phyloP scores from a whole-genome alignment of 2,888 invertebrate species.

The Agonum fuliginosum region DNA sequence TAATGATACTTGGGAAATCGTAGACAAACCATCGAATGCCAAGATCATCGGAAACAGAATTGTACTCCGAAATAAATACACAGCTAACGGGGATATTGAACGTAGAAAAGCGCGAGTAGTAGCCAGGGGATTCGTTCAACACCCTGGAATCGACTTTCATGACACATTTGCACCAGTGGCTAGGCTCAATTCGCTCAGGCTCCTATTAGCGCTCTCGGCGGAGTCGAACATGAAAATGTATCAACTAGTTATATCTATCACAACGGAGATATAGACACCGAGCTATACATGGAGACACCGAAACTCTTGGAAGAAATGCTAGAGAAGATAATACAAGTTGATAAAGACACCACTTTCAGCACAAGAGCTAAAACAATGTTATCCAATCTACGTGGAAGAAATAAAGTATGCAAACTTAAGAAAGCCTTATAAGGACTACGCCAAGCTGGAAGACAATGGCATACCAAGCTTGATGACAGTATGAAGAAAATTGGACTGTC shows the following conservation, averaged over 20 bases:
- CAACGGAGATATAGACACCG: slow-evolving; percentile 59
- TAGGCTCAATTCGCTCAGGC: slow-evolving; percentile 25
- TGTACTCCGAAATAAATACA: slow-evolving; percentile 35
- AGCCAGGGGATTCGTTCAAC: slow-evolving; percentile 50
- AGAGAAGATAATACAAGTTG: slow-evolving; percentile 14
- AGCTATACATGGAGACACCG: slow-evolving; percentile 61
- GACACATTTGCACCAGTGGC: slow-evolving; percentile 54
- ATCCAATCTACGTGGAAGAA: slow-evolving; percentile 10
- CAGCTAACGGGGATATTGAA: slow-evolving; percentile 36
- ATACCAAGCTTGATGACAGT: slow-evolving; percentile 60
- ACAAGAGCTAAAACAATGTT: slow-evolving; percentile 41
- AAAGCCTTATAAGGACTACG: slow-evolving; percentile 64
- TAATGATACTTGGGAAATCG: slow-evolving; percentile 57
- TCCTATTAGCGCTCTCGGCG: slow-evolving; percentile 35
- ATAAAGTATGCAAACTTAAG: slow-evolving; percentile 62
- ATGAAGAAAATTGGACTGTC: slow-evolving; percentile 60
- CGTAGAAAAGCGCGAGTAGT: slow-evolving; percentile 51
- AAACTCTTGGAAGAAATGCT: slow-evolving; percentile 54
- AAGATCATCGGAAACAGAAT: slow-evolving; percentile 19
- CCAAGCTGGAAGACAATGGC: slow-evolving; percentile 63
- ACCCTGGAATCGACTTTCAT: slow-evolving; percentile 45
- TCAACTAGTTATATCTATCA: slow-evolving; percentile 60
- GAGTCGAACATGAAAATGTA: slow-evolving; percentile 52
- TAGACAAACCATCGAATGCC: slow-evolving; percentile 37
- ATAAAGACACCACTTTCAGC: slow-evolving; percentile 13